Conservation (phyloP, 2,113 vertebrate species). For the Girardinichthys multiradiatus region DNA sequence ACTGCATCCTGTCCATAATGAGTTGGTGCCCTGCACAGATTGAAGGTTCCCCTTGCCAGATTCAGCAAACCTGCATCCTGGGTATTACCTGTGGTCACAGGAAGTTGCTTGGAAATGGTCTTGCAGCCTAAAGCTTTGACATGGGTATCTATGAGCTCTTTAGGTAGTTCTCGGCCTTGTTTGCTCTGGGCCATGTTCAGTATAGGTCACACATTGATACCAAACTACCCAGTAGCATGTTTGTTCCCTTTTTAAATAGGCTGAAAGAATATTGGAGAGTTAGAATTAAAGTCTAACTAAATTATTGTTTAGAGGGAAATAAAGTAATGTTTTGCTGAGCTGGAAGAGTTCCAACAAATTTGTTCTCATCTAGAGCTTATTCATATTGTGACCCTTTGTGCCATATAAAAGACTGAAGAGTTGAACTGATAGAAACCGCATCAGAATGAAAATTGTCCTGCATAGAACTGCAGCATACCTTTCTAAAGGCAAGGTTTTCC, state of each 20-base stretch:
- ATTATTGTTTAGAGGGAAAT: neutral
- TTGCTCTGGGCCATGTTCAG: neutral
- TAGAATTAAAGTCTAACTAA: too few species aligned
- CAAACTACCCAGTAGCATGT: neutral
- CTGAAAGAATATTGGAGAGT: neutral
- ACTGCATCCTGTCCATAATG: too few species aligned
- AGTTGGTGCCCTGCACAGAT: neutral
- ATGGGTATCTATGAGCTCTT: neutral
- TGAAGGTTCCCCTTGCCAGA: neutral
- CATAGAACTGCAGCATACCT: neutral
- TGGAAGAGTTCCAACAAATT: neutral
- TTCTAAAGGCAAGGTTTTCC: conserved; percentile 2
- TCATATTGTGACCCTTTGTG: too few species aligned
- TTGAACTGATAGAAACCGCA: neutral
- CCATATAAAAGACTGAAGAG: too few species aligned
- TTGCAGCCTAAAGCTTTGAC: neutral
- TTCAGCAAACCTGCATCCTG: neutral
- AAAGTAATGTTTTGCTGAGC: neutral
- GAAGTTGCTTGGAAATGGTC: neutral
- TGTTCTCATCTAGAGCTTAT: too few species aligned
- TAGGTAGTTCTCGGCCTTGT: too few species aligned
- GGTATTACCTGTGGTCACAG: neutral
- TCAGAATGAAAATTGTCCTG: neutral
- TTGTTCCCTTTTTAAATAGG: neutral
- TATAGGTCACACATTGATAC: neutral